Evolutionary conservation across 2,888 invertebrate species (phyloP).

Genomic region (Andricus curvator): DNA sequence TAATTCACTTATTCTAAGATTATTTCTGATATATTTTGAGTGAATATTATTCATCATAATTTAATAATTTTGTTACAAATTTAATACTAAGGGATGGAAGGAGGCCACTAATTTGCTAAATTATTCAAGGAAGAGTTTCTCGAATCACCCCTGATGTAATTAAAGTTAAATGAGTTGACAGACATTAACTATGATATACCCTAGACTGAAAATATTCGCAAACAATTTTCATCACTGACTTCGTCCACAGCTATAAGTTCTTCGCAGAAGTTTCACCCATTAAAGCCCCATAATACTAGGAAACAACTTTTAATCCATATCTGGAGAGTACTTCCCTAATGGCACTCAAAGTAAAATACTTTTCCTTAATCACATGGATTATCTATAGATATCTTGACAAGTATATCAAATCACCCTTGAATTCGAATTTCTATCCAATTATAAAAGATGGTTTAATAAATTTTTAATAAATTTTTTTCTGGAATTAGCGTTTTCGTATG

Average conservation of each 20-base stretch:
- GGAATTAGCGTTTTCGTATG: background rate
- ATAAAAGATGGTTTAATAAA: background rate
- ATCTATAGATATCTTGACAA: background rate
- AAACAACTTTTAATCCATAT: conserved; percentile 33
- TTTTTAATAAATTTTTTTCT: background rate
- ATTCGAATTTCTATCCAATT: background rate
- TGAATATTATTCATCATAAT: background rate
- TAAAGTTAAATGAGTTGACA: conserved; percentile 17
- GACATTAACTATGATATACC: conserved; percentile 9
- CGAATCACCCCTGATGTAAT: background rate
- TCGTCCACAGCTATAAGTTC: conserved; percentile 8
- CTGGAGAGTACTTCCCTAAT: conserved; percentile 28
- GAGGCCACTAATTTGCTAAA: background rate
- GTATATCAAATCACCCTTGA: background rate
- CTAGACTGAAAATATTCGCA: conserved; percentile 17
- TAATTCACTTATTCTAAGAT: background rate
- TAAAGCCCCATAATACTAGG: conserved; percentile 15
- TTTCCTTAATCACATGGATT: conserved; percentile 29
- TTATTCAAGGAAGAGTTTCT: background rate
- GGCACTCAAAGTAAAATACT: conserved; percentile 18
- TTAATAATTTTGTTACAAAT: background rate
- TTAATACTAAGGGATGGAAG: background rate
- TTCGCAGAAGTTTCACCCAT: conserved; percentile 29
- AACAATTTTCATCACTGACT: conserved; percentile 27
- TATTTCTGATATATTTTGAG: background rate